Conservation (phyloP, 2,888 invertebrate genomes). For the Tortricodes alternella region DNA sequence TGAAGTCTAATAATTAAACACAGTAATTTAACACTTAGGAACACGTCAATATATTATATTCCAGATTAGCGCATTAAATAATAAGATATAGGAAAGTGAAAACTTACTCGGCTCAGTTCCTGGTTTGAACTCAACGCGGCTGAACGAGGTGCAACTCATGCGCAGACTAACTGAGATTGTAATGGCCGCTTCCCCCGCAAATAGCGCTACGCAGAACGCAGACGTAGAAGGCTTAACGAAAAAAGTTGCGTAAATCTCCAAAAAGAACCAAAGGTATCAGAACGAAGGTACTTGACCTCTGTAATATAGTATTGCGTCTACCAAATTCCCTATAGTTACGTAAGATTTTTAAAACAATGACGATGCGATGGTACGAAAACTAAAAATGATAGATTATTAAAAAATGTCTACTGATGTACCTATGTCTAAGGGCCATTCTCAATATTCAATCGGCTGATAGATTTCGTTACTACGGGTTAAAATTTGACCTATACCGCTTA, state of each 20-base stretch:
- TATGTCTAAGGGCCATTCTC: background rate
- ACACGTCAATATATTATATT: too few species aligned
- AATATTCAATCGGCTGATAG: too few species aligned
- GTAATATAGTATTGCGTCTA: too few species aligned
- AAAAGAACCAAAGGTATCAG: background rate
- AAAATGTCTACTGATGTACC: background rate
- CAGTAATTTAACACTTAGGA: too few species aligned
- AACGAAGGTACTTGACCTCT: background rate
- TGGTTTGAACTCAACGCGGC: slow-evolving; percentile 17
- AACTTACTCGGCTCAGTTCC: slow-evolving; percentile 29
- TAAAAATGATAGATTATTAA: too few species aligned
- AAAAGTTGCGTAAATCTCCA: slow-evolving; percentile 23
- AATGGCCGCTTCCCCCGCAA: slow-evolving; percentile 1
- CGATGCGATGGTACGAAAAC: too few species aligned
- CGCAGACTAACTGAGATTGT: slow-evolving; percentile 26
- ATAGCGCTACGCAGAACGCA: background rate
- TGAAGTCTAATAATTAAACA: too few species aligned
- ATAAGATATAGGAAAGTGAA: slow-evolving; percentile 32
- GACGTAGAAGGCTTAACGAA: slow-evolving; percentile 15
- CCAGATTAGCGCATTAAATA: too few species aligned
- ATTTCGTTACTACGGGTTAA: too few species aligned
- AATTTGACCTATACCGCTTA: too few species aligned
- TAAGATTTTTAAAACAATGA: too few species aligned
- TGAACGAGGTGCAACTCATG: slow-evolving; percentile 15
- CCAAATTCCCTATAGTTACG: too few species aligned